phyloP scores from a whole-genome alignment of 2,113 vertebrate genomes.

The Cinclus cinclus region DNA sequence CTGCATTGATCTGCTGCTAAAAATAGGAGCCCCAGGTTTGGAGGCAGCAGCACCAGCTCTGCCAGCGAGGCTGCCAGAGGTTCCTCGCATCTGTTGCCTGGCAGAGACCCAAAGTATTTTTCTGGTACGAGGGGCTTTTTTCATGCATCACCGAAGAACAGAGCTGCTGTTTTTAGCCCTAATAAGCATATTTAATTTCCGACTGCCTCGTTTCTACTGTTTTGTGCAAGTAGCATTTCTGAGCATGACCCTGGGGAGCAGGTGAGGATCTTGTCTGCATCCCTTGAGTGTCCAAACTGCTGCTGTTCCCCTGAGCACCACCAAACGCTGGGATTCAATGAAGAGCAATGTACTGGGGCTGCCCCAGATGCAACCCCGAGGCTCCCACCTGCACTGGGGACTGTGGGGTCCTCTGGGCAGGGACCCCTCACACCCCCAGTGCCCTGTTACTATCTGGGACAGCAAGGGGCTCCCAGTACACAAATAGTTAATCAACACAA shows the following conservation, averaged over 20 bases:
- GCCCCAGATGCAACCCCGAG: too few species aligned
- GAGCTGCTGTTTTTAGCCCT: constrained; percentile 56
- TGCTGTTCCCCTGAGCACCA: background rate
- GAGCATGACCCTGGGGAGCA: background rate
- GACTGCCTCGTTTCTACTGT: constrained; percentile 7
- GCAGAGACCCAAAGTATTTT: constrained; percentile 22
- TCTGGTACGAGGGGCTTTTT: constrained; percentile 42
- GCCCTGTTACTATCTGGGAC: background rate
- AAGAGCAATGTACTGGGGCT: rapidly evolving
- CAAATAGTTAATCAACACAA: background rate
- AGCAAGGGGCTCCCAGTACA: background rate
- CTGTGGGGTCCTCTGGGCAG: background rate
- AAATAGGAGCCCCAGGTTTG: background rate
- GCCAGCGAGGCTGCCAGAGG: background rate
- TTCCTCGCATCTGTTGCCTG: constrained; percentile 26
- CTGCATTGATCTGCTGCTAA: constrained; percentile 28
- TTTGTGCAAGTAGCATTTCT: background rate
- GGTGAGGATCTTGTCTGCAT: background rate
- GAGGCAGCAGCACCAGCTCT: constrained; percentile 16
- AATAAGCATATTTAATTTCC: constrained; percentile 62
- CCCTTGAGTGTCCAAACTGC: rapidly evolving
- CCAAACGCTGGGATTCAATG: background rate
- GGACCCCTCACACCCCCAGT: background rate
- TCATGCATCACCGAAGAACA: constrained; percentile 32
- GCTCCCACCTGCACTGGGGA: background rate